A percentile compares a stretch with the other conserved stretches of the same genome.
Evolutionary conservation across 2,797 vertebrate species (phyloP).

Genomic region (Sebastes wilsoni): DNA sequence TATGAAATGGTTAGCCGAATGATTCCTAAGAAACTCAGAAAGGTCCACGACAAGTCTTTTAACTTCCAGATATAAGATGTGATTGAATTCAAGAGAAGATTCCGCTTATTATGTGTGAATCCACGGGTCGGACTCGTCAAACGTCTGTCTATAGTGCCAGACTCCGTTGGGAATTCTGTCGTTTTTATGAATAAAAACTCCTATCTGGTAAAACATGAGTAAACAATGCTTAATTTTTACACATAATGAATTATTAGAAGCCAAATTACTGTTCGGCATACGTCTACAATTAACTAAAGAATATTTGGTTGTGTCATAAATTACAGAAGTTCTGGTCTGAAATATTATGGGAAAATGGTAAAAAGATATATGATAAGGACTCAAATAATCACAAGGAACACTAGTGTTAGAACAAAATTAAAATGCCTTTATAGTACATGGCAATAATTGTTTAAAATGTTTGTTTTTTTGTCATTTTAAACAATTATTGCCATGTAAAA

Average conservation of each 20-base stretch:
- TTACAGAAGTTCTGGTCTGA: no score
- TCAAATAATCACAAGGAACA: no score
- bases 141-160: neutral
- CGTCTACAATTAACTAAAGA: neutral
- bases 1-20: fast-evolving
- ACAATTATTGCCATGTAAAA: no score
- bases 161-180: neutral
- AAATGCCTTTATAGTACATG: no score
- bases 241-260: neutral
- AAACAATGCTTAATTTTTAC: fast-evolving
- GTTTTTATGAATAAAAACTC: neutral
- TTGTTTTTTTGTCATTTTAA: no score
- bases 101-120: neutral
- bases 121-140: neutral
- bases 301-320: no score
- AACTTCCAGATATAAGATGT: neutral
- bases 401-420: no score
- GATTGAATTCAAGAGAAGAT: no score
- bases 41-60: fast-evolving
- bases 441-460: no score
- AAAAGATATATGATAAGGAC: no score
- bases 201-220: fast-evolving
- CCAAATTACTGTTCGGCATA: neutral
- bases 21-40: fast-evolving
- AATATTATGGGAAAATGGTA: no score